Evolutionary conservation across 2,113 vertebrate species (phyloP), one percentile per base, ranked within the genome.

Genomic region (Periophthalmodon schlosseri): DNA sequence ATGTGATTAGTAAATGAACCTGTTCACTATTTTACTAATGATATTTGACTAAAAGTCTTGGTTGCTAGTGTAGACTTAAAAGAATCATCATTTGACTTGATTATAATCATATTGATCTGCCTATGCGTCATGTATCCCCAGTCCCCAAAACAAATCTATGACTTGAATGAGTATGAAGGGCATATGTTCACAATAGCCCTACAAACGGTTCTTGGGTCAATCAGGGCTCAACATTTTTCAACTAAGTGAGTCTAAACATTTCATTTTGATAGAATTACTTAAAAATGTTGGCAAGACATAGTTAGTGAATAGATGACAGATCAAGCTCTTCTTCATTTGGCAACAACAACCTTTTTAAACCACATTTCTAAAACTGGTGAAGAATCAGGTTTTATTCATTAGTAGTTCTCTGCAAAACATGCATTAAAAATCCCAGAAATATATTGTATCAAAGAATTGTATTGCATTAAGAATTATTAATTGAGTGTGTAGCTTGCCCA

Each of bases 131-230:
- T 52, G 75, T 61, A 11, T 73, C 80, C 74, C 58, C 81, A 80
- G 75, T 78, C 70, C 74, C 68, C 88, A 88, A 88, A 90, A 90
- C 70, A 85, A 82, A 90, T 80, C 80, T 90, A 85, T 87, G 79
- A 91, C 91, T 91, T 85, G 68, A 81, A 56, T 70, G 78, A 80
- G 70, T 86, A 84, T 80, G 73, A 91, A 73, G 74, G 83, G 88
- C 91, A 92, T 92, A 83, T 93, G 91, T 88, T 92, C 80, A 83
- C 85, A 91, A 92, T 91, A 86, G 72, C 76, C 74, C 73, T 80
- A 87, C 77, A 90, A 92, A 89, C 46, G 58, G 67, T 82, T 84
- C 82, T 85, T 33, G 79, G 85, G 87, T 83, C 85, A 90, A 87
- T 88, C 83, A 77, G 69, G 81, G 71, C 81, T 77, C 2, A 60